phyloP scores from a whole-genome alignment of 2,888 invertebrate species.

The Tolmerus cingulatus region DNA sequence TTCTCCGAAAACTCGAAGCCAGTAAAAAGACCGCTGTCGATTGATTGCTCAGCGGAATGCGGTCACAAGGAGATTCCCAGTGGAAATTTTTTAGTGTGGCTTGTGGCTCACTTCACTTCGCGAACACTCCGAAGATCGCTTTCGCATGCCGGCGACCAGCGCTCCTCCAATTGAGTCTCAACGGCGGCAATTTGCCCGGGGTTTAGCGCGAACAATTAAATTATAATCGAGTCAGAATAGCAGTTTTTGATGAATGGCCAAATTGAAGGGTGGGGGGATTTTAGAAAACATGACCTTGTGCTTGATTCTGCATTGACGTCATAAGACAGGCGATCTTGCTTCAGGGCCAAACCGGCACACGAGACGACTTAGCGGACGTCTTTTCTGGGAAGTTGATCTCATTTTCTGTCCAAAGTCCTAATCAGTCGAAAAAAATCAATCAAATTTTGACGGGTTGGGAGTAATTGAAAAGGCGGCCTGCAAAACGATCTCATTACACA shows the following conservation, averaged over 20 bases:
- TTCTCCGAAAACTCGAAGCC: not conserved
- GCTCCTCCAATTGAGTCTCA: not conserved
- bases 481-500: too few relatives aligned
- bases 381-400: slow-evolving; percentile 20
- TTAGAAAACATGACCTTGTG: not conserved
- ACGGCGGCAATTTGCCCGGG: not conserved
- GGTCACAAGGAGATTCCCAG: slow-evolving; percentile 1
- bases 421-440: not conserved
- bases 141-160: not conserved
- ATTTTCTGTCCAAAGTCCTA: not conserved
- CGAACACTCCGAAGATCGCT: not conserved
- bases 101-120: not conserved
- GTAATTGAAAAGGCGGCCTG: too few relatives aligned
- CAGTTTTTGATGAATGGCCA: not conserved
- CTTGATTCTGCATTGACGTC: not conserved
- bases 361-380: not conserved
- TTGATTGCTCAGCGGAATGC: not conserved
- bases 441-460: not conserved
- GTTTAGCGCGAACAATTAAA: slow-evolving; percentile 20
- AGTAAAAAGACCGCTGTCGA: not conserved
- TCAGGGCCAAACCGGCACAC: not conserved
- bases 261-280: not conserved
- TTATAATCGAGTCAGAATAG: not conserved
- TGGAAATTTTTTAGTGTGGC: not conserved
- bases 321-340: not conserved